phyloP scores from a whole-genome alignment of 1,140 invertebrate genomes.

The Manduca sexta region DNA sequence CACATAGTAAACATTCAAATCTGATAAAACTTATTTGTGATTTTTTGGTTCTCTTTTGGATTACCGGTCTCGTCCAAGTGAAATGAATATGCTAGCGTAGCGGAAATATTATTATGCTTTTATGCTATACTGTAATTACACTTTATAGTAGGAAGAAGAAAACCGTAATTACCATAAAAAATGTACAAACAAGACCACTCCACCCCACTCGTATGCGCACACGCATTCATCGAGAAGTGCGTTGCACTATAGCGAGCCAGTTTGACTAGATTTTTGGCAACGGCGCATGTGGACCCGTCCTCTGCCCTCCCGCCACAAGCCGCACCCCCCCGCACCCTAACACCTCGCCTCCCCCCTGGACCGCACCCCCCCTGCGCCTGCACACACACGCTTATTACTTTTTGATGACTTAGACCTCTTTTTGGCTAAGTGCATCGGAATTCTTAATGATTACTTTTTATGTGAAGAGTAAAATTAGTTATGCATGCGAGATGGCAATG shows the following conservation, averaged over 20 bases:
- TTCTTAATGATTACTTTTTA: not conserved
- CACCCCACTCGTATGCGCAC: conserved; percentile 22
- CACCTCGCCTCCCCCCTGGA: conserved; percentile 12
- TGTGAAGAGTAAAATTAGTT: too few relatives aligned
- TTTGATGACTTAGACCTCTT: conserved; percentile 42
- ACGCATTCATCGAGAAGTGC: conserved; percentile 55
- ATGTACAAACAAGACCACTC: conserved; percentile 17
- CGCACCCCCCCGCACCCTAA: conserved; percentile 8
- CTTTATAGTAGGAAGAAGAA: too few relatives aligned
- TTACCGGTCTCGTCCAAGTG: too few relatives aligned
- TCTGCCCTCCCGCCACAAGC: conserved; percentile 11
- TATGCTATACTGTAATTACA: too few relatives aligned
- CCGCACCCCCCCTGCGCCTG: conserved; percentile 7
- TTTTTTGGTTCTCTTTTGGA: too few relatives aligned
- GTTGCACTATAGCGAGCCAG: conserved; percentile 64
- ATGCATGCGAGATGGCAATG: too few relatives aligned
- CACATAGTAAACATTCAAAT: too few relatives aligned
- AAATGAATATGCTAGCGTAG: too few relatives aligned
- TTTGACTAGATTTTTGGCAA: conserved; percentile 71
- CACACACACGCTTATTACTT: conserved; percentile 42
- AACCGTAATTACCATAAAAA: too few relatives aligned
- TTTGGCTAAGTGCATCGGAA: not conserved
- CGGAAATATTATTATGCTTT: too few relatives aligned
- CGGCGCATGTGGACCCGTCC: conserved; percentile 18
- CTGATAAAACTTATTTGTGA: too few relatives aligned